phyloP scores from a whole-genome alignment of 2,797 vertebrate species.

The Spheniscus humboldti region DNA sequence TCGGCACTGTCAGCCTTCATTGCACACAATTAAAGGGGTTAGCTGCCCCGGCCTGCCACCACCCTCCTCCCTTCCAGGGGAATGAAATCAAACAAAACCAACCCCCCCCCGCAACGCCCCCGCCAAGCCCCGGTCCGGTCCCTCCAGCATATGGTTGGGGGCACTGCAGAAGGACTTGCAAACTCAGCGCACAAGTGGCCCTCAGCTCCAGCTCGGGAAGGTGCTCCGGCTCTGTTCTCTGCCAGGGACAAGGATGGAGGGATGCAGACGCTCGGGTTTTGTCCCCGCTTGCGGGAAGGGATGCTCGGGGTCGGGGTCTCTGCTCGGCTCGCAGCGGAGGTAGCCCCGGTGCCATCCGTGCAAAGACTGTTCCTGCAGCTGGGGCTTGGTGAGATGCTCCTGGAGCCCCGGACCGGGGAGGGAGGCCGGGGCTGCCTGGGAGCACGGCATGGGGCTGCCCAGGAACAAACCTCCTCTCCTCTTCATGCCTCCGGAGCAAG shows the following conservation, averaged over 20 bases:
- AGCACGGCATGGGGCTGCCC: background rate
- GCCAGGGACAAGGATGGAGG: background rate
- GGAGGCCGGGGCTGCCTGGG: background rate
- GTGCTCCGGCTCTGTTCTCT: background rate
- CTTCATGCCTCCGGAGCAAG: background rate
- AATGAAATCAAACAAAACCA: slow-evolving; percentile 24
- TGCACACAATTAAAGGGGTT: slow-evolving; percentile 65
- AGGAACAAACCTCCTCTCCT: background rate
- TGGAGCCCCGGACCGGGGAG: background rate
- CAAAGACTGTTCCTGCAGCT: background rate
- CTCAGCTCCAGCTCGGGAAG: background rate
- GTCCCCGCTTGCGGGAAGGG: rapidly evolving
- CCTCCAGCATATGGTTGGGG: background rate
- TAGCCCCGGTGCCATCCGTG: rapidly evolving
- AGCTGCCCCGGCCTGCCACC: background rate
- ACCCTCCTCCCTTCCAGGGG: background rate
- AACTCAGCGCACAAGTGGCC: background rate
- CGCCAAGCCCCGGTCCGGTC: rapidly evolving
- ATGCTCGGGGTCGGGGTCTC: rapidly evolving
- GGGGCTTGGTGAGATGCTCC: background rate
- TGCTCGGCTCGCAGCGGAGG: background rate
- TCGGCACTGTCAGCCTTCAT: slow-evolving; percentile 56
- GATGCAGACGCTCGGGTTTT: background rate
- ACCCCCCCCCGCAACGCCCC: background rate
- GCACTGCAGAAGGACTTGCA: background rate